Percentiles rank a stretch among this genome's conserved stretches.
phyloP scores from a whole-genome alignment of 37 sponge, comb jelly and placozoan species.

The Chondrilla cf. caribensis region DNA sequence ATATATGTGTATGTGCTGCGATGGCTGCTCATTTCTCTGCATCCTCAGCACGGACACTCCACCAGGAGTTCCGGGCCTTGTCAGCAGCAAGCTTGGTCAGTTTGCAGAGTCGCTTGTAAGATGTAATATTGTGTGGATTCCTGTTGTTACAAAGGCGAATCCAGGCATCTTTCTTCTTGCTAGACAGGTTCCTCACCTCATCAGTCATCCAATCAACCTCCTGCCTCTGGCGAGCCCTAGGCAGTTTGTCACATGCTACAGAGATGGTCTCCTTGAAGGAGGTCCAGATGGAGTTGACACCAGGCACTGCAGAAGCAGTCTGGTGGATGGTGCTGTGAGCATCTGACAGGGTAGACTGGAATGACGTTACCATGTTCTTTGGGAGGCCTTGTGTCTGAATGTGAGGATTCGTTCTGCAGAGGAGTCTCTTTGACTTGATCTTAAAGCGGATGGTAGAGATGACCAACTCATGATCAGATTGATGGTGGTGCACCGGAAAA shows the following conservation, averaged over 20 bases:
- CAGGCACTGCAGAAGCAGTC: background rate
- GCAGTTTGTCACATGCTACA: constrained; percentile 14
- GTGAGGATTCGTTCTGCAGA: background rate
- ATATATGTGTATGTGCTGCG: no score
- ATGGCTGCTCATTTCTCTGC: constrained; percentile 10
- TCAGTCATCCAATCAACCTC: constrained; percentile 22
- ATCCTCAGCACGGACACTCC: constrained; percentile 21
- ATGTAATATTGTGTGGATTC: background rate
- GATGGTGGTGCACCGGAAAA: constrained; percentile 8
- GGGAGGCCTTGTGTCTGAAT: constrained; percentile 25
- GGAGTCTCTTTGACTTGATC: constrained; percentile 17
- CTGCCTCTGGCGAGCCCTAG: constrained; percentile 21
- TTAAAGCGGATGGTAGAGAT: constrained; percentile 19
- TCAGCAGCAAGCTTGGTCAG: constrained; percentile 19
- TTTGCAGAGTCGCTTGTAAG: constrained; percentile 16
- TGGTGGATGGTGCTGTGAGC: constrained; percentile 10
- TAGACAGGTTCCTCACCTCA: constrained; percentile 20
- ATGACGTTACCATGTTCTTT: constrained; percentile 3
- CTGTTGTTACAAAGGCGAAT: constrained; percentile 20
- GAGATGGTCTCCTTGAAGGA: constrained; percentile 15
- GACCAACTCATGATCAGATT: constrained; percentile 25
- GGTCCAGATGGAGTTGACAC: constrained; percentile 23
- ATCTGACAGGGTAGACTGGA: constrained; percentile 7
- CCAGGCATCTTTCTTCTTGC: constrained; percentile 13
- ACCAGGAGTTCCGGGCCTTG: background rate